Evolutionary conservation across 53 echinoderm and acorn worm genomes (phyloP), one percentile per base, ranked within the genome.

Genomic region (Echinarachnius parma): DNA sequence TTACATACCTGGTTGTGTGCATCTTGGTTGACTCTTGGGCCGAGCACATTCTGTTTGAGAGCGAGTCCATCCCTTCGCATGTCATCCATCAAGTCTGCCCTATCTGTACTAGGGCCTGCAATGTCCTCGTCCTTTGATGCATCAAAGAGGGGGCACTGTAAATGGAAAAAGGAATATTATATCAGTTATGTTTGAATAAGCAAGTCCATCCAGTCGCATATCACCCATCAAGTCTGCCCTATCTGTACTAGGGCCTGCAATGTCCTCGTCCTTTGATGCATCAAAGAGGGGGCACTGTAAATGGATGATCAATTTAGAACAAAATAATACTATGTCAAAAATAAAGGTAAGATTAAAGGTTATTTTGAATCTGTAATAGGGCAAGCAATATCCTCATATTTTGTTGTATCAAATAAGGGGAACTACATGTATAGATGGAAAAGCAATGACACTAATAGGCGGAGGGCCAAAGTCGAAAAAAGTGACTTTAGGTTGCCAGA

Each of bases 51-150:
- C 62, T 90, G 87, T 59, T 95, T 95, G 28, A 95, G 75, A 2
- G 86, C 86, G 16, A 81, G 68, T 15, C 95, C 95, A 71, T 87
- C 95, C 19, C 82, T 61, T 44, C 89, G 71, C 95, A 95, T 95
- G 16, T 87, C 95, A 14, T 84, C 95, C 60, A 95, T 81, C 29
- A 95, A 55, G 30, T 95, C 90, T 28, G 75, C 54, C 57, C 78
- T 87, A 25, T 95, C 64, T 9, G 77, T 78, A 42, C 86, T 72
- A 11, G 80, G 87, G 4, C 76, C 84, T 16, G 81, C 28, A 0
- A 84, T 47, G 22, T 78, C 67, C 2, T 93, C 89, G 16, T 65
- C 83, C 25, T 76, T 65, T 20, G 80, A 60, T 28, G 76, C 66
- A 64, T 90, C 84, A 62, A 62, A 94, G 65, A 84, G 31, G 13